A percentile compares a stretch with the other conserved stretches of the same genome.
These are phyloP conservation scores for Erebia aethiops DNA, from an alignment of 2,888 invertebrate species.

Conservation along the genomic window DNA sequence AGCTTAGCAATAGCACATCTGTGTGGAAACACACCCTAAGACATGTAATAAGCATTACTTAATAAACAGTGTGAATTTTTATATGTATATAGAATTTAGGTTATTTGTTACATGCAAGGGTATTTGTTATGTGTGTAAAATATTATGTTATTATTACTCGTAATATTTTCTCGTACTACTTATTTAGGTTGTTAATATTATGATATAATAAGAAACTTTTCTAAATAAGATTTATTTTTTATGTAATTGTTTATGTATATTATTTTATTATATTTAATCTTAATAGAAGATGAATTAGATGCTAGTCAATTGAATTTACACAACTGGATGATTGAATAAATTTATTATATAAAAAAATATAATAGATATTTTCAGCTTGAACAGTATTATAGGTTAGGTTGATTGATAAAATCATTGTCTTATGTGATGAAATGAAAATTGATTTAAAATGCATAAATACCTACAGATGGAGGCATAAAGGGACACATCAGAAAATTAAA, in stretches of 20 bases:
- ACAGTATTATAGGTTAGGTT: slow-evolving; percentile 81
- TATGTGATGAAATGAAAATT: slow-evolving; percentile 59
- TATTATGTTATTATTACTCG: no score
- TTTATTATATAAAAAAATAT: slow-evolving; percentile 61
- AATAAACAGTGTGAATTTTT: no score
- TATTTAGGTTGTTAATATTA: background rate
- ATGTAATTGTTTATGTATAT: slow-evolving; percentile 22
- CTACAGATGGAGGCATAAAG: slow-evolving; percentile 46
- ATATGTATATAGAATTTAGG: no score
- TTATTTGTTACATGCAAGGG: no score
- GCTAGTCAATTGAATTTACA: slow-evolving; percentile 79
- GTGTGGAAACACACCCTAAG: no score
- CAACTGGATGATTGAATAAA: slow-evolving; percentile 66
- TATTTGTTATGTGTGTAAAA: no score
- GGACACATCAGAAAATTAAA: slow-evolving; percentile 13
- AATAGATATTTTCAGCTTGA: slow-evolving; percentile 66
- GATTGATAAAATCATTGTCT: slow-evolving; percentile 66
- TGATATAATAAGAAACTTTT: background rate
- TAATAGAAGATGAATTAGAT: slow-evolving; percentile 65
- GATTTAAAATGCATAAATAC: slow-evolving; percentile 57
- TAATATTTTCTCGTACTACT: no score
- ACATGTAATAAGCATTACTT: no score
- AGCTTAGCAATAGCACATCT: no score
- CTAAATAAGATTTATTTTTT: slow-evolving; percentile 22
- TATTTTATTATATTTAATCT: slow-evolving; percentile 34